These are phyloP conservation scores for Urocitellus parryii DNA, from an alignment of 2,113 vertebrate species.

Conservation along the genomic window DNA sequence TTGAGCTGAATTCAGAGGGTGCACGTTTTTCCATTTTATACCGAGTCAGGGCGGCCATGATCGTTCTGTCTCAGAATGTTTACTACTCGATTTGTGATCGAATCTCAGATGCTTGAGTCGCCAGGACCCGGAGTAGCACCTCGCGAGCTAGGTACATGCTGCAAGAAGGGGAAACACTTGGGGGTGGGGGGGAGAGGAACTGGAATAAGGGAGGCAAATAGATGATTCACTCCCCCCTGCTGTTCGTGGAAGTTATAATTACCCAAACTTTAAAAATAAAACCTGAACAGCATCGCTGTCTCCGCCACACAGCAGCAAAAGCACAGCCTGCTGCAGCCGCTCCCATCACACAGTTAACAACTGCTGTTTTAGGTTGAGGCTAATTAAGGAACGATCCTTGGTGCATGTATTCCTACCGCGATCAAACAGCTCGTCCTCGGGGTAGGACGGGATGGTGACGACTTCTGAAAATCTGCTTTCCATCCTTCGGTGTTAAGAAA, in stretches of 20 bases:
- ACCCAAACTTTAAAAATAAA: conserved; percentile 80
- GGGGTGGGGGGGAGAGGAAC: neutral
- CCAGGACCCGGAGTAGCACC: conserved; percentile 45
- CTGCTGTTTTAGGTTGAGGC: conserved; percentile 39
- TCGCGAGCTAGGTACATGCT: neutral
- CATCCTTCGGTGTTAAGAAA: neutral
- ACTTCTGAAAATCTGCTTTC: neutral
- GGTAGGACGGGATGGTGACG: neutral
- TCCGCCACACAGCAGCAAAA: neutral
- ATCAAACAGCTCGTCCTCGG: conserved; percentile 6
- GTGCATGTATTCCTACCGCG: neutral
- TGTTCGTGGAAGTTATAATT: conserved; percentile 74
- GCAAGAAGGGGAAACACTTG: neutral
- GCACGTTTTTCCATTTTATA: neutral
- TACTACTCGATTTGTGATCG: conserved; percentile 6
- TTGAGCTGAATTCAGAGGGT: neutral
- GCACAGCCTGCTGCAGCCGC: neutral
- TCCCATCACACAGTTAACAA: conserved; percentile 36
- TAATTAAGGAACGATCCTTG: conserved; percentile 54
- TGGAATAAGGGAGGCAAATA: conserved; percentile 33
- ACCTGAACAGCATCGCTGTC: conserved; percentile 15
- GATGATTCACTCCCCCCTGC: conserved; percentile 58
- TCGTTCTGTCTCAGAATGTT: neutral
- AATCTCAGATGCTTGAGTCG: neutral
- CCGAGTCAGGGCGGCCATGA: neutral